These are phyloP conservation scores for Mythimna impura DNA, from an alignment of 2,888 invertebrate species.

Conservation along the genomic window DNA sequence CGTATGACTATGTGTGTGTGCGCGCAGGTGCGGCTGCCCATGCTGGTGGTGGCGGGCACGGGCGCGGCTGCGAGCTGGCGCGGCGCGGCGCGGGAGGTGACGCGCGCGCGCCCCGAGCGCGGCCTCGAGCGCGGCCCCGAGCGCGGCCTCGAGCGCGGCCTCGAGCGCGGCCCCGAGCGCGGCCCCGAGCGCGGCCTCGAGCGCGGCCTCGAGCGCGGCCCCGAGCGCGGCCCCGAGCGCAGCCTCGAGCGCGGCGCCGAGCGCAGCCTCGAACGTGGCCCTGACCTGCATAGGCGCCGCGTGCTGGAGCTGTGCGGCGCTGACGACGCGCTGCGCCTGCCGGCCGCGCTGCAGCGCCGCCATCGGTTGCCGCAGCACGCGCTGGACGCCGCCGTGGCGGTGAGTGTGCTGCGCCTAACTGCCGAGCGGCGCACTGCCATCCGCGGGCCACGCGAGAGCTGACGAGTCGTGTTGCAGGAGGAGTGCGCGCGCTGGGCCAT, in stretches of 20 bases:
- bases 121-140: no score
- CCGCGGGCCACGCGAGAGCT: neutral
- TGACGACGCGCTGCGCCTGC: constrained; percentile 92
- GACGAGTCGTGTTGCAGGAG: constrained; percentile 68
- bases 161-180: constrained; percentile 66
- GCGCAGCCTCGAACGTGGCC: neutral
- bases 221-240: constrained; percentile 58
- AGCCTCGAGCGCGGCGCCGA: constrained; percentile 77
- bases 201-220: constrained; percentile 66
- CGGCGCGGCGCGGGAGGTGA: constrained; percentile 87
- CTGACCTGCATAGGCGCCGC: constrained; percentile 76
- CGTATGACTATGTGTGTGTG: neutral
- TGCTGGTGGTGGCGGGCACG: constrained; percentile 91
- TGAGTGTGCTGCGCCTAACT: constrained; percentile 58
- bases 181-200: constrained; percentile 22
- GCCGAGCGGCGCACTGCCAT: neutral
- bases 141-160: constrained; percentile 16
- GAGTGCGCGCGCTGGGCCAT: constrained; percentile 79
- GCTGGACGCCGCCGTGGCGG: constrained; percentile 90
- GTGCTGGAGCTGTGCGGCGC: constrained; percentile 92
- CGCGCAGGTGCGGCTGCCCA: constrained; percentile 59
- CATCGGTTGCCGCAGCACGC: constrained; percentile 93
- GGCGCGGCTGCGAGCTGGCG: constrained; percentile 89
- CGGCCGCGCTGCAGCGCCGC: constrained; percentile 89
- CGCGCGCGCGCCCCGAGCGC: constrained; percentile 58